Evolutionary conservation across 2,113 vertebrate species (phyloP).

Genomic region (Eclectus roratus): DNA sequence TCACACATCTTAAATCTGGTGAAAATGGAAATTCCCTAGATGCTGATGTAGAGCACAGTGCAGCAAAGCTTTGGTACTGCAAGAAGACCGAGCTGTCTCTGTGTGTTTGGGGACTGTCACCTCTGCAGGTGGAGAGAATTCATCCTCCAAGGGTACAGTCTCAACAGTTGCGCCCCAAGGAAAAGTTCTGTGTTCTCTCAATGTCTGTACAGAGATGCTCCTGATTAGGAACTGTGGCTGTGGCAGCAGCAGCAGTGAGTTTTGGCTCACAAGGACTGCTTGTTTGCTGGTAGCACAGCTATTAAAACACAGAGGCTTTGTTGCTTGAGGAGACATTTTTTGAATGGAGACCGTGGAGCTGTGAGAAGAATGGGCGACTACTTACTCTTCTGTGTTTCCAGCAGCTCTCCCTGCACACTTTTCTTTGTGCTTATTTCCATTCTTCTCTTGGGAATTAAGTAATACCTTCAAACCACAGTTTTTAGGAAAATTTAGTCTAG

Average conservation of each 20-base stretch:
- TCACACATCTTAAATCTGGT: not conserved
- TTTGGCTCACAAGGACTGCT: not conserved
- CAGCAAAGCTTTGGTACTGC: not conserved
- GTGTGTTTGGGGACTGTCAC: not conserved
- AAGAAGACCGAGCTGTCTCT: not conserved
- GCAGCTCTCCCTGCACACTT: not conserved
- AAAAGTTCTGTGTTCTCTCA: rapidly evolving
- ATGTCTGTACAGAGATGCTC: not conserved
- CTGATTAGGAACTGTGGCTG: not conserved
- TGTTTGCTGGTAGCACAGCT: not conserved
- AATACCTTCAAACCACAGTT: not conserved
- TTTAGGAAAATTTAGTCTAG: not conserved
- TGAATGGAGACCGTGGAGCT: not conserved
- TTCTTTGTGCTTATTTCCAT: not conserved
- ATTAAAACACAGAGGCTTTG: not conserved
- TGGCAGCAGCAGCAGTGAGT: not conserved
- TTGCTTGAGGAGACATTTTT: not conserved
- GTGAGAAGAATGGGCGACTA: not conserved
- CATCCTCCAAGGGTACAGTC: not conserved
- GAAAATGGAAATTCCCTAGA: not conserved
- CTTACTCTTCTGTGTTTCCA: not conserved
- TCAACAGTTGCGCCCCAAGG: not conserved
- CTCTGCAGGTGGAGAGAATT: not conserved
- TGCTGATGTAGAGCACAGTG: rapidly evolving
- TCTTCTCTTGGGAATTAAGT: not conserved